These are phyloP conservation scores for Felis catus DNA, from an alignment of 2,113 vertebrate species.

Conservation along the genomic window DNA sequence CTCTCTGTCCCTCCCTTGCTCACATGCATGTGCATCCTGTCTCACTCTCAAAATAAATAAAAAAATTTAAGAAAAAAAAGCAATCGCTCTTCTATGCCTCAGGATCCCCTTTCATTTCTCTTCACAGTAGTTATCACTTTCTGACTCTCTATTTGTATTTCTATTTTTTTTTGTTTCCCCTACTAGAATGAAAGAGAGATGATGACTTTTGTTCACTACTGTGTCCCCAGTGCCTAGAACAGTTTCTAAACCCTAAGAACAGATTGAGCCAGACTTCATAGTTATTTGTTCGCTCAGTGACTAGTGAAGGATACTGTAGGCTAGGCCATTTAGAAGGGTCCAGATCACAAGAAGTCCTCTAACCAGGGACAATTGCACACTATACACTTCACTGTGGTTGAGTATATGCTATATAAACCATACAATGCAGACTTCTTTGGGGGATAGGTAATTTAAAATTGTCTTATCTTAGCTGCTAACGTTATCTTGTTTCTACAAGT, in stretches of 20 bases:
- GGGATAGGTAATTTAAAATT: neutral
- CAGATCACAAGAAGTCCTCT: neutral
- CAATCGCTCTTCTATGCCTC: neutral
- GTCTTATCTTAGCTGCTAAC: neutral
- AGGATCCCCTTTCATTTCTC: neutral
- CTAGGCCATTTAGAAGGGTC: neutral
- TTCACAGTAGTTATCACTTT: neutral
- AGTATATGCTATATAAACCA: neutral
- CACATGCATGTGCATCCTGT: too few relatives aligned
- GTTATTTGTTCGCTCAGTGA: neutral
- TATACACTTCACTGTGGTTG: neutral
- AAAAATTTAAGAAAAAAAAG: too few relatives aligned
- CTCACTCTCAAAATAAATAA: too few relatives aligned
- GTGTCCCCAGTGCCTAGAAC: neutral
- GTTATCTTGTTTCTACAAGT: neutral
- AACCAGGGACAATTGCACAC: neutral
- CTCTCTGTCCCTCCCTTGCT: too few relatives aligned
- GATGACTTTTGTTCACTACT: neutral
- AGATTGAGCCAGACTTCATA: neutral
- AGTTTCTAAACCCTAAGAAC: neutral
- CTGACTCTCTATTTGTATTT: neutral
- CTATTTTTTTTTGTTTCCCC: neutral
- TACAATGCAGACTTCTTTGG: neutral
- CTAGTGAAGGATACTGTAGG: neutral
- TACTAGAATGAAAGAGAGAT: neutral